Percentiles rank a stretch among this genome's conserved stretches.
These are phyloP conservation scores for Athalia circularis DNA, from an alignment of 2,888 invertebrate genomes.

Conservation along the genomic window DNA sequence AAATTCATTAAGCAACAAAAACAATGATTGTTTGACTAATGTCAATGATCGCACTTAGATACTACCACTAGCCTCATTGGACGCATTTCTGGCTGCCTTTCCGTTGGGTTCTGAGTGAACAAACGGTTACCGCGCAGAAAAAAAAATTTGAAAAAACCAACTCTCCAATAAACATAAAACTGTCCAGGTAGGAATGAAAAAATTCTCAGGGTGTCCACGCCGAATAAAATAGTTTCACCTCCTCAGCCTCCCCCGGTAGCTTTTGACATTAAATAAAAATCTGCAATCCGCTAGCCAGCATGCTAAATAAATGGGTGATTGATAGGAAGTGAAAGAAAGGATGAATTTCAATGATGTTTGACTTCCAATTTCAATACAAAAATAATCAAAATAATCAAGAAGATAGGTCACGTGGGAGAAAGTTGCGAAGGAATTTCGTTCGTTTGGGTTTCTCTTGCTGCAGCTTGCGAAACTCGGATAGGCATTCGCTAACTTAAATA, in stretches of 20 bases:
- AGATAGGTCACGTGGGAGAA: too few relatives aligned
- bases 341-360: too few relatives aligned
- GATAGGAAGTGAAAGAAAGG: too few relatives aligned
- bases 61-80: conserved; percentile 63
- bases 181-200: conserved; percentile 1
- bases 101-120: conserved; percentile 15
- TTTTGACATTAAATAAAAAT: too few relatives aligned
- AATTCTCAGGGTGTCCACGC: conserved; percentile 22
- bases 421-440: too few relatives aligned
- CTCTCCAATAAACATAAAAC: too few relatives aligned
- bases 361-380: too few relatives aligned
- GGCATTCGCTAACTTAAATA: conserved; percentile 9
- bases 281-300: too few relatives aligned
- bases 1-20: conserved; percentile 75
- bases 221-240: background rate
- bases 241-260: background rate
- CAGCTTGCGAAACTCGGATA: background rate
- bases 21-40: conserved; percentile 70
- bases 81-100: conserved; percentile 60
- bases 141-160: background rate
- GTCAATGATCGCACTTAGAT: conserved; percentile 65
- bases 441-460: background rate
- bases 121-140: background rate
- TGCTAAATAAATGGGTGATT: too few relatives aligned
- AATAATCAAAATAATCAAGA: too few relatives aligned